Evolutionary conservation across 2,113 vertebrate species (phyloP).

Genomic region (Puntigrus tetrazona): DNA sequence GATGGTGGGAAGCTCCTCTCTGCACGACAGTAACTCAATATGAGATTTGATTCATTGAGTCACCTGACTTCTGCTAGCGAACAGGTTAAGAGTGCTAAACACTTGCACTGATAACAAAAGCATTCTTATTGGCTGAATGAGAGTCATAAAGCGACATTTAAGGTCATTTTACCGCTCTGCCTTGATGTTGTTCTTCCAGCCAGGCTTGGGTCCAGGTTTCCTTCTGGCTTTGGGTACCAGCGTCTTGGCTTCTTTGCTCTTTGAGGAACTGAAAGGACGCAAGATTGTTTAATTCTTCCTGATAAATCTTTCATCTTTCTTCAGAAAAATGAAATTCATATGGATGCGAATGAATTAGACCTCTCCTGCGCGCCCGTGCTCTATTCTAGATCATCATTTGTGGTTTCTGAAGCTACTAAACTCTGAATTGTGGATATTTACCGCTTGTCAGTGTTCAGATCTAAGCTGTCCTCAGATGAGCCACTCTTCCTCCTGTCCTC

Average conservation of each 20-base stretch:
- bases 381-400: background rate
- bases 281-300: background rate
- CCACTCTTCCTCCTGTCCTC: constrained; percentile 72
- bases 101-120: background rate
- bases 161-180: constrained; percentile 78
- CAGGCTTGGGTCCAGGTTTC: constrained; percentile 94
- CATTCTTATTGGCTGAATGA: background rate
- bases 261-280: constrained; percentile 57
- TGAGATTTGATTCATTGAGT: background rate
- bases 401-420: background rate
- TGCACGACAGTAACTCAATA: constrained; percentile 57
- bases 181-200: constrained; percentile 93
- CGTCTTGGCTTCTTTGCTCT: constrained; percentile 72
- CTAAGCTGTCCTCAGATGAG: constrained; percentile 82
- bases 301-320: background rate
- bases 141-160: background rate
- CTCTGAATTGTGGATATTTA: constrained; percentile 60
- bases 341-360: background rate
- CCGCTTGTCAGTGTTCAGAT: constrained; percentile 82
- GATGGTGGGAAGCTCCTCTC: constrained; percentile 96
- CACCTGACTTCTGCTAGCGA: no score
- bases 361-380: background rate
- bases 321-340: background rate
- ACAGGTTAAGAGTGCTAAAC: no score
- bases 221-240: constrained; percentile 83